Conservation (phyloP, 2,113 vertebrate species). For the Nycticebus coucang region DNA sequence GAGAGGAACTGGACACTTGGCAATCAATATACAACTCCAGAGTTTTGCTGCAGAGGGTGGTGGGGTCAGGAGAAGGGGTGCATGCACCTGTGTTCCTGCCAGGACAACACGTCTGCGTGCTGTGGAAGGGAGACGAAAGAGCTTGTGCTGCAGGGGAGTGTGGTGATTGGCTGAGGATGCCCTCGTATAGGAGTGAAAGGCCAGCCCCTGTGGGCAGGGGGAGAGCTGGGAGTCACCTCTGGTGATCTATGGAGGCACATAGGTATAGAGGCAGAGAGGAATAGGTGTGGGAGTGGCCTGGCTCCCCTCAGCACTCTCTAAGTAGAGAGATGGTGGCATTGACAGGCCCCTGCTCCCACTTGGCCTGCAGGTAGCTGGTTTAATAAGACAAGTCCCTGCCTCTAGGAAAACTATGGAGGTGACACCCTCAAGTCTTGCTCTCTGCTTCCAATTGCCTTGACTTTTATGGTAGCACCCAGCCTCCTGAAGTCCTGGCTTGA, state of each 20-base stretch:
- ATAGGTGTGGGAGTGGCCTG: background rate
- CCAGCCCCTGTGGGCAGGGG: background rate
- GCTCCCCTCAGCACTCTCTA: background rate
- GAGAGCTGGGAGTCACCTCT: background rate
- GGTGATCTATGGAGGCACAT: background rate
- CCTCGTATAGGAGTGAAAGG: accelerated
- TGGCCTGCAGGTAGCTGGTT: background rate
- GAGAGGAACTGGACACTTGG: background rate
- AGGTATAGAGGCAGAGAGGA: background rate
- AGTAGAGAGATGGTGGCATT: accelerated
- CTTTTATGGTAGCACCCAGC: too few relatives aligned
- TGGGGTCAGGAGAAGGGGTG: background rate
- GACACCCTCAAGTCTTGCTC: background rate
- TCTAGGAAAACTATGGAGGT: background rate
- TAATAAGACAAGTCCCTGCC: background rate
- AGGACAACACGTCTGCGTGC: accelerated
- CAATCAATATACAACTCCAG: background rate
- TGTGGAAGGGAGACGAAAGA: background rate
- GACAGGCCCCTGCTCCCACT: background rate
- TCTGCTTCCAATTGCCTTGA: accelerated
- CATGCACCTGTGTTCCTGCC: background rate
- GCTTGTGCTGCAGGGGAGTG: background rate
- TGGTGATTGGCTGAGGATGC: background rate
- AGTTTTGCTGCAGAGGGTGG: background rate
- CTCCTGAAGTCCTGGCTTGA: background rate